A percentile compares a stretch with the other conserved stretches of the same genome.
These are phyloP conservation scores for Parus major DNA, from an alignment of 2,113 vertebrate species.

Conservation along the genomic window DNA sequence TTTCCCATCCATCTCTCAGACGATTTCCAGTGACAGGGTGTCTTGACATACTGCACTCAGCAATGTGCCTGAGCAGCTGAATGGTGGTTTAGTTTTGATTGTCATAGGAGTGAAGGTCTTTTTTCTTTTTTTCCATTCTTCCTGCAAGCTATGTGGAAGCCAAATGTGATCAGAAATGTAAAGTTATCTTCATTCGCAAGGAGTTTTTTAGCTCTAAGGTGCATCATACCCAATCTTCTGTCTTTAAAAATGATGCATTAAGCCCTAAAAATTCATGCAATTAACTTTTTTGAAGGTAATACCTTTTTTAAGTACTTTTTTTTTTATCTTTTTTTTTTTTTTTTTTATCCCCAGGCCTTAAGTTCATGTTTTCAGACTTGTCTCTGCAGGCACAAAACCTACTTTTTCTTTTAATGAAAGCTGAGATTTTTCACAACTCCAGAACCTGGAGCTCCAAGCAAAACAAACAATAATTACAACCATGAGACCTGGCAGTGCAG, in stretches of 20 bases:
- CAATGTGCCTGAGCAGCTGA: neutral
- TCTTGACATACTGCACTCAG: neutral
- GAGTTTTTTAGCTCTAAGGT: neutral
- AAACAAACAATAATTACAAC: slow-evolving; percentile 31
- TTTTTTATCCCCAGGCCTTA: neutral
- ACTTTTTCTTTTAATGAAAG: slow-evolving; percentile 31
- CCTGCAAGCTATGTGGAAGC: neutral
- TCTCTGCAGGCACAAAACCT: slow-evolving; percentile 2
- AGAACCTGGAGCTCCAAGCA: neutral
- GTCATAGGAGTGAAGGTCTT: neutral
- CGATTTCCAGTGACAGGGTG: neutral
- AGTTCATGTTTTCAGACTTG: slow-evolving; percentile 4
- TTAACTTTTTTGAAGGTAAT: neutral
- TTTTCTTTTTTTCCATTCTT: neutral
- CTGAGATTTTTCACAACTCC: slow-evolving; percentile 18
- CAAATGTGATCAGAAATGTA: neutral
- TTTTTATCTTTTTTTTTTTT: too few relatives aligned
- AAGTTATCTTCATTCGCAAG: neutral
- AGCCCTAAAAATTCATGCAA: neutral
- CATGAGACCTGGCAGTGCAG: neutral
- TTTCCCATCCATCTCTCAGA: neutral
- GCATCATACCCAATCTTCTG: neutral
- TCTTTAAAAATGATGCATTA: neutral
- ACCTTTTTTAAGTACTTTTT: neutral
- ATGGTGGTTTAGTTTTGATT: neutral